Conservation (phyloP, 23 tunicate species). For the Clavelina lepadiformis region DNA sequence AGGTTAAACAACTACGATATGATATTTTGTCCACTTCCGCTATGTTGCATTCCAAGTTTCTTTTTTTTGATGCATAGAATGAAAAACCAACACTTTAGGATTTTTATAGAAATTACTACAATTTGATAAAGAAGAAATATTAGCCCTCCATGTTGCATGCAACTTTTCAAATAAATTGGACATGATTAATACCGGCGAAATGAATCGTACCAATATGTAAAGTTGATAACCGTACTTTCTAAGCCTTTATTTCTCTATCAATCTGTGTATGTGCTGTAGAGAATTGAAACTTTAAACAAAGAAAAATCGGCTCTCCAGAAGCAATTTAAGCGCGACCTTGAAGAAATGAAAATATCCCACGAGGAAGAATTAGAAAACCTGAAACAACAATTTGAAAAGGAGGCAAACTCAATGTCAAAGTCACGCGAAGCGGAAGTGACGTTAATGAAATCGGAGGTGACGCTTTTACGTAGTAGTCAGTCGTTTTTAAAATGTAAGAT, state of each 20-base stretch:
- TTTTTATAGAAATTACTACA: no score
- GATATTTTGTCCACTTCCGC: no score
- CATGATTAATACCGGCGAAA: neutral
- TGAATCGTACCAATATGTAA: neutral
- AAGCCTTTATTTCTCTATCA: neutral
- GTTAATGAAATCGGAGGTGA: constrained; percentile 69
- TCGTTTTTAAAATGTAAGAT: no score
- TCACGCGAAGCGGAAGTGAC: constrained; percentile 62
- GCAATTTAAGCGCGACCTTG: constrained; percentile 50
- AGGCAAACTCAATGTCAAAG: constrained; percentile 28
- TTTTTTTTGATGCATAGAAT: no score
- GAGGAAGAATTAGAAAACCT: constrained; percentile 51
- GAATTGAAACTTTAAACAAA: constrained; percentile 37
- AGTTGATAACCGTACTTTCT: neutral
- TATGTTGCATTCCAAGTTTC: no score
- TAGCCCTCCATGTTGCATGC: no score
- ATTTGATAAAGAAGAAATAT: no score
- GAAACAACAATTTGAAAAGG: constrained; percentile 79
- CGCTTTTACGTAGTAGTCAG: neutral
- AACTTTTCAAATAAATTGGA: no score
- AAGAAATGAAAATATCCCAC: constrained; percentile 51
- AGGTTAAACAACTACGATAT: no score
- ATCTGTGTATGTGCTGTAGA: no score
- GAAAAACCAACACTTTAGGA: no score
- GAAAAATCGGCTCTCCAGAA: constrained; percentile 52